Percentiles rank a stretch among this genome's conserved stretches.
Evolutionary conservation across 2,888 invertebrate species (phyloP).

Genomic region (Gari tellinella): DNA sequence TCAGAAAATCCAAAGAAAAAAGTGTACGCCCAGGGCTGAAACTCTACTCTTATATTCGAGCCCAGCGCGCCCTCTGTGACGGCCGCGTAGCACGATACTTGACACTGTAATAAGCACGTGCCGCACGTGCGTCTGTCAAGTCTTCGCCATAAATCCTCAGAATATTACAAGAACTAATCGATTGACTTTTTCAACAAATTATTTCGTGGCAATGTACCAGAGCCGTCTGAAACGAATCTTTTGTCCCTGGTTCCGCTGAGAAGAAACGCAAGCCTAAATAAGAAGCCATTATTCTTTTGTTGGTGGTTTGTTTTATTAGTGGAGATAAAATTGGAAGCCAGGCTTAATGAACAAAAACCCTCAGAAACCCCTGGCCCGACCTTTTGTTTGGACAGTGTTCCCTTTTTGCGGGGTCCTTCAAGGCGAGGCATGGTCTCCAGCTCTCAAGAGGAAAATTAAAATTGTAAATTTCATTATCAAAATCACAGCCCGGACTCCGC

Average conservation of each 20-base stretch:
- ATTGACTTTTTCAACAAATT: conserved; percentile 28
- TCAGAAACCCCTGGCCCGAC: too few species aligned
- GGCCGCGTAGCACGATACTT: conserved; percentile 16
- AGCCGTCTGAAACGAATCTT: conserved; percentile 3
- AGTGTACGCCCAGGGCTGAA: too few species aligned
- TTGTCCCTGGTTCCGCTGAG: conserved; percentile 2
- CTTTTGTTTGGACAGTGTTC: too few species aligned
- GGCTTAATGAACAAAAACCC: too few species aligned
- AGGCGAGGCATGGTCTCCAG: too few species aligned
- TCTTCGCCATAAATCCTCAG: conserved; percentile 56
- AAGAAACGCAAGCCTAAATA: conserved; percentile 3
- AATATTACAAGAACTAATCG: conserved; percentile 18
- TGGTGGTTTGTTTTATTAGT: conserved; percentile 37
- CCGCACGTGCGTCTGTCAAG: conserved; percentile 50
- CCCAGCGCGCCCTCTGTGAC: too few species aligned
- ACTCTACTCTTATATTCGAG: too few species aligned
- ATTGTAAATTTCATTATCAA: too few species aligned
- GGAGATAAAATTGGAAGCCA: conserved; percentile 1
- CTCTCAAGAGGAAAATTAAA: too few species aligned
- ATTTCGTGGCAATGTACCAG: conserved; percentile 1
- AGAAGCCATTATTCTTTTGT: conserved; percentile 35
- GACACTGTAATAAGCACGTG: conserved; percentile 49
- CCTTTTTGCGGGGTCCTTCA: too few species aligned
- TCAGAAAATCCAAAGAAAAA: too few species aligned
- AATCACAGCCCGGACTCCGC: too few species aligned